A percentile compares a stretch with the other conserved stretches of the same genome.
Conservation (phyloP, 2,888 invertebrate genomes). For the Heliconius ethilla region DNA sequence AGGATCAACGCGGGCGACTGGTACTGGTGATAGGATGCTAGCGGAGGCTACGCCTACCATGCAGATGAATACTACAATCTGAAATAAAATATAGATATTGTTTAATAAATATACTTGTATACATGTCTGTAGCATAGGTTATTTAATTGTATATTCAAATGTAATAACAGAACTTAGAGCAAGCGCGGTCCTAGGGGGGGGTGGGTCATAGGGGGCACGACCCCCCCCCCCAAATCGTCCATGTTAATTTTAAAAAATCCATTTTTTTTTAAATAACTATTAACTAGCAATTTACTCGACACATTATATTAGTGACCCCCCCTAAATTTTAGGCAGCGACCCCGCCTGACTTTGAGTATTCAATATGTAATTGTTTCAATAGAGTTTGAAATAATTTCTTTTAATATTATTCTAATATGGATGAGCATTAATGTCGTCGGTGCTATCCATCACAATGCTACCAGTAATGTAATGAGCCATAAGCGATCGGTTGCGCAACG, state of each 20-base stretch:
- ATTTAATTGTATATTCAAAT: background rate
- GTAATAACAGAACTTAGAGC: background rate
- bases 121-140: background rate
- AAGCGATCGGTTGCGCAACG: conserved; percentile 44
- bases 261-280: too few species aligned
- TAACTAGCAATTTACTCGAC: too few species aligned
- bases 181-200: too few species aligned
- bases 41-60: conserved; percentile 65
- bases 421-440: conserved; percentile 1
- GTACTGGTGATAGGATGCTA: conserved; percentile 67
- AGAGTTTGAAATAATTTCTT: too few species aligned
- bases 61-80: conserved; percentile 80
- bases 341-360: too few species aligned
- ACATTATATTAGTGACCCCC: too few species aligned
- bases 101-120: background rate
- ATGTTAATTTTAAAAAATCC: too few species aligned
- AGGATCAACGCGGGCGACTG: conserved; percentile 67
- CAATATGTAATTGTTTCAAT: too few species aligned
- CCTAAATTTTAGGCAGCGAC: too few species aligned
- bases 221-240: too few species aligned
- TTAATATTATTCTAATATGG: background rate
- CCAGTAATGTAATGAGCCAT: conserved; percentile 36
- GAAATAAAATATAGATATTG: conserved; percentile 43
- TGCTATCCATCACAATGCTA: conserved; percentile 26
- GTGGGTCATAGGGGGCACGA: too few species aligned